phyloP scores from a whole-genome alignment of 2,113 vertebrate species.

The Phasianus colchicus region DNA sequence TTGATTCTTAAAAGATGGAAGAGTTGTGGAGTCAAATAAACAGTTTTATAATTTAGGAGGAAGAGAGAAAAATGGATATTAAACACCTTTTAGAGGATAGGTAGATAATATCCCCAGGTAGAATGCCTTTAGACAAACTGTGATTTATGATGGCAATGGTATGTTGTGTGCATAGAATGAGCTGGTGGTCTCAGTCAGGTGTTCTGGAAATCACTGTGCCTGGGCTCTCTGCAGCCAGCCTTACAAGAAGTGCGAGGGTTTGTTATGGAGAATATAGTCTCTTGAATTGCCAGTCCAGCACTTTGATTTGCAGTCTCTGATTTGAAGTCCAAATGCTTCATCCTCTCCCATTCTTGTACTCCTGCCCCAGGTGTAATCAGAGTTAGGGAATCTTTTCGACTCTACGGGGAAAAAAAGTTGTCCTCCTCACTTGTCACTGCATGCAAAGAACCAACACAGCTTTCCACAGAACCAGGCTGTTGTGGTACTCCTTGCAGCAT shows the following conservation, averaged over 20 bases:
- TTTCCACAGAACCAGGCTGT: background rate
- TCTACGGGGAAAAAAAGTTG: background rate
- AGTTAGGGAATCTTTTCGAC: background rate
- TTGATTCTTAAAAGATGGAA: background rate
- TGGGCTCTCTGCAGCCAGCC: background rate
- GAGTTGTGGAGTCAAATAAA: background rate
- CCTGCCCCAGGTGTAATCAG: background rate
- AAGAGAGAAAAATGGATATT: background rate
- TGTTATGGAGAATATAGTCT: background rate
- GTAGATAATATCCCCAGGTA: background rate
- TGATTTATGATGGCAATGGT: background rate
- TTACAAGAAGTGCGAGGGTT: background rate
- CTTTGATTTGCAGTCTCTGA: background rate
- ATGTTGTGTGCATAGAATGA: background rate
- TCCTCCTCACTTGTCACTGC: background rate
- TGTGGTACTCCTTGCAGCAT: background rate
- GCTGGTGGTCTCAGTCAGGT: background rate
- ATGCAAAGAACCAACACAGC: background rate
- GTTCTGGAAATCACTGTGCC: background rate
- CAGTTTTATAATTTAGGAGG: background rate
- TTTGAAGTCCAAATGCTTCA: background rate
- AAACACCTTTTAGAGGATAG: background rate
- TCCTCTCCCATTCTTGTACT: background rate
- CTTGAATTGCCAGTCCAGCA: background rate
- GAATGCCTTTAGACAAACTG: background rate